phyloP scores from a whole-genome alignment of 1,140 invertebrate genomes.

The Glomeris maerens region DNA sequence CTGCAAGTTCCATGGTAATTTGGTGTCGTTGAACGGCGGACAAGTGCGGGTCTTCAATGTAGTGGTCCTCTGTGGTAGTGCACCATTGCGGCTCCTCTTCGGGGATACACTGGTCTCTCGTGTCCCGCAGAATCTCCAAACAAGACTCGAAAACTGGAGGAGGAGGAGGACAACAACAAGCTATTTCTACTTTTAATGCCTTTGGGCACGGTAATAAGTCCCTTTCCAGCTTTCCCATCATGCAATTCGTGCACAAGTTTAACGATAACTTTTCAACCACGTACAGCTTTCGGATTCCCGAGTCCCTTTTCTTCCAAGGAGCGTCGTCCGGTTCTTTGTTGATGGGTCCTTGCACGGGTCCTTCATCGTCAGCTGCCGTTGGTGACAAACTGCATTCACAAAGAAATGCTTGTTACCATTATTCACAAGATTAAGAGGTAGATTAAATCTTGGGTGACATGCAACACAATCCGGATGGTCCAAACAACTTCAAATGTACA shows the following conservation, averaged over 20 bases:
- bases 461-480: neutral
- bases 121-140: slow-evolving; percentile 44
- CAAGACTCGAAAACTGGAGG: slow-evolving; percentile 49
- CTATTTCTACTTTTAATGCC: too few species aligned
- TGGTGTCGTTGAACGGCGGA: too few species aligned
- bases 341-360: slow-evolving; percentile 85
- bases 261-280: slow-evolving; percentile 44
- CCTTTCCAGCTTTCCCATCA: slow-evolving; percentile 1
- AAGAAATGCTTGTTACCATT: neutral
- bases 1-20: too few species aligned
- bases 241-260: neutral
- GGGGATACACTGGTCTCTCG: neutral
- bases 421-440: neutral
- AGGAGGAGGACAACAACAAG: slow-evolving; percentile 14
- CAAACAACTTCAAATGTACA: too few species aligned
- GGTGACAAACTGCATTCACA: neutral
- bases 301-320: slow-evolving; percentile 67
- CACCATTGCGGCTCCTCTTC: neutral
- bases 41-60: too few species aligned
- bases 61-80: too few species aligned
- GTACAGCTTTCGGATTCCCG: slow-evolving; percentile 89
- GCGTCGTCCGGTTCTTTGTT: slow-evolving; percentile 93
- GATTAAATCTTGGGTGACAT: neutral
- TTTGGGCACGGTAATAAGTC: too few species aligned
- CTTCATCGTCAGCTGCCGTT: slow-evolving; percentile 37